A percentile compares a stretch with the other conserved stretches of the same genome.
Conservation (phyloP, 2,888 invertebrate species). For the Sesia apiformis region DNA sequence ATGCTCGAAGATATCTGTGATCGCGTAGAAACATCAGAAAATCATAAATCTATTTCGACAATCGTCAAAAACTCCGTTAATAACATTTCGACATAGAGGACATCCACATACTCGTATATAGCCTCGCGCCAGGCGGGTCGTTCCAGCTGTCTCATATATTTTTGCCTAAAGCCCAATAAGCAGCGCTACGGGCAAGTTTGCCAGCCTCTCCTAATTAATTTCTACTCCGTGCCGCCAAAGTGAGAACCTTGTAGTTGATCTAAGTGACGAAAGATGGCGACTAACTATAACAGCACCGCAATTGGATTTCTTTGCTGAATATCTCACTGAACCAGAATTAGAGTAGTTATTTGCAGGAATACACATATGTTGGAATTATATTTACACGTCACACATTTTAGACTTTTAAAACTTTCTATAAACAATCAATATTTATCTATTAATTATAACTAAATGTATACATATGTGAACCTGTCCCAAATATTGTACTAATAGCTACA, state of each 20-base stretch:
- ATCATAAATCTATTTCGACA: too few relatives aligned
- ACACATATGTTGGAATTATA: too few relatives aligned
- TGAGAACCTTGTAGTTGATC: conserved; percentile 25
- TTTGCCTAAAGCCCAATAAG: conserved; percentile 63
- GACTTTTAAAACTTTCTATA: too few relatives aligned
- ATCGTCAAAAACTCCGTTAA: neutral
- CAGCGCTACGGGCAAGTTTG: conserved; percentile 53
- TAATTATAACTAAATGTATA: too few relatives aligned
- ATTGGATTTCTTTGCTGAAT: neutral
- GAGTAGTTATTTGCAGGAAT: too few relatives aligned
- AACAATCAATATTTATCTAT: too few relatives aligned
- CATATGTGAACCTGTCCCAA: too few relatives aligned
- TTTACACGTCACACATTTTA: too few relatives aligned
- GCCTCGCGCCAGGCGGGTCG: conserved; percentile 8
- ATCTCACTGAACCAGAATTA: too few relatives aligned
- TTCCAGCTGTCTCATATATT: conserved; percentile 53
- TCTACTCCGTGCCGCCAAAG: conserved; percentile 60
- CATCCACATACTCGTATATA: neutral
- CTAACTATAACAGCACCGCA: neutral
- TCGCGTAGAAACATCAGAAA: too few relatives aligned
- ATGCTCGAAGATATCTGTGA: too few relatives aligned
- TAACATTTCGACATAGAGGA: neutral
- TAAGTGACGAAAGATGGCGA: conserved; percentile 6
- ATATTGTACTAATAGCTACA: too few relatives aligned
- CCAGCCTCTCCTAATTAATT: conserved; percentile 69